Conservation (phyloP, 2,113 vertebrate genomes). For the Bagarius yarrelli region DNA sequence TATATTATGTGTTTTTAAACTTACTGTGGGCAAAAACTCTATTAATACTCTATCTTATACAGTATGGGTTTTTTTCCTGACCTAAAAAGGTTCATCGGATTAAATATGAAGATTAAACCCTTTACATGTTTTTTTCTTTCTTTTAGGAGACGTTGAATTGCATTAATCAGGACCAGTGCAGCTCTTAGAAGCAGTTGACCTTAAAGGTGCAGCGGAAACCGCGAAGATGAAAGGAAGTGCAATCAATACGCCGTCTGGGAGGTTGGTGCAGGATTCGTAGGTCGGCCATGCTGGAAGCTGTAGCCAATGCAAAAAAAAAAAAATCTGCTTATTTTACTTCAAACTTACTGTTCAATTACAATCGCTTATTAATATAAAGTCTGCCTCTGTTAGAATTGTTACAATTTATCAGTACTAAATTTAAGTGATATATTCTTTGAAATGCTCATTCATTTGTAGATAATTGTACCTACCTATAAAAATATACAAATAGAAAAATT, state of each 20-base stretch:
- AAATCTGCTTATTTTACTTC: slow-evolving; percentile 63
- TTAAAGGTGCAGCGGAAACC: slow-evolving; percentile 53
- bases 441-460: too few species aligned
- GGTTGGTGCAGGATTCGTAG: slow-evolving; percentile 63
- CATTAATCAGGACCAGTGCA: background rate
- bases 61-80: too few species aligned
- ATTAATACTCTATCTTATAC: background rate
- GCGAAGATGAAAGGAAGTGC: slow-evolving; percentile 53
- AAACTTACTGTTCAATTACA: slow-evolving; percentile 49
- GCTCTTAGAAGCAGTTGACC: slow-evolving; percentile 29
- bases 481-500: too few species aligned
- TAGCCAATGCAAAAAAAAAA: slow-evolving; percentile 70
- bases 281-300: slow-evolving; percentile 60
- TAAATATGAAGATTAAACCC: too few species aligned
- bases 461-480: too few species aligned
- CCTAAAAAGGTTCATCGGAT: too few species aligned
- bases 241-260: slow-evolving; percentile 70
- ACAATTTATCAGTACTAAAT: too few species aligned
- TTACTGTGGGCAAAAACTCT: background rate
- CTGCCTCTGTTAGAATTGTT: too few species aligned
- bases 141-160: too few species aligned
- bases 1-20: background rate
- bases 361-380: background rate
- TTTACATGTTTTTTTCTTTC: too few species aligned
- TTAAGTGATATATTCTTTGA: too few species aligned